Evolutionary conservation across 35 echinoderm and acorn worm genomes (phyloP), one percentile per base, ranked within the genome.

Genomic region (Ophioderma brevispina): DNA sequence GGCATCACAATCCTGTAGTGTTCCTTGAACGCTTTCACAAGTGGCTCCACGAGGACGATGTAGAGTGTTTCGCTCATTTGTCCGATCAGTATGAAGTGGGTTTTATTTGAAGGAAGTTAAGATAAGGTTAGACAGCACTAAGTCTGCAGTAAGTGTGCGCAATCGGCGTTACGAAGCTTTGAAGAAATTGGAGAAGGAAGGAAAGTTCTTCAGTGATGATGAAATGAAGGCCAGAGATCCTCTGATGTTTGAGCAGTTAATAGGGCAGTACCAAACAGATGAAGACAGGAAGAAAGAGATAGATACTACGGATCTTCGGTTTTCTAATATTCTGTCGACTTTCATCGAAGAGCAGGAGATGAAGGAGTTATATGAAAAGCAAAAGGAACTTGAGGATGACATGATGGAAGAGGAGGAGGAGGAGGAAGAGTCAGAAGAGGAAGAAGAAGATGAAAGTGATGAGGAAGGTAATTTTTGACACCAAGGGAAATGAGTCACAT

Each of bases 141-240:
- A 92, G 40, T 85, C 46, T 30, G 46, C 37, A 18, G 84, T 90
- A 17, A 33, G 75, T 1, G 88, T 87, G 25, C 91, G 79, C 28
- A 98, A 98, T 79, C 81, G 96, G 18, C 78, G 96, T 1, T 98
- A 98, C 84, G 96, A 98, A 76, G 96, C 96, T 0, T 79, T 98
- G 32, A 94, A 94, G 42, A 92, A 92, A 87, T 80, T 98, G 18
- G 89, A 94, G 76, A 85, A 79, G n/a, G 92, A 94, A 37, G 92
- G 92, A 14, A 76, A 42, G 15, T 98, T 94, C 38, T 98, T 98
- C 40, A 85, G 86, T 32, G 96, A 98, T 59, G 93, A 94, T 38
- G 89, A 86, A 30, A 98, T 98, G 96, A 78, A 86, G 28, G 86
- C 86, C 0, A 92, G 96, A 59, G 96, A 94, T 41, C 96, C 96